Evolutionary conservation across 2,797 vertebrate species (phyloP), one percentile per base, ranked within the genome.

Genomic region (Paguma larvata): DNA sequence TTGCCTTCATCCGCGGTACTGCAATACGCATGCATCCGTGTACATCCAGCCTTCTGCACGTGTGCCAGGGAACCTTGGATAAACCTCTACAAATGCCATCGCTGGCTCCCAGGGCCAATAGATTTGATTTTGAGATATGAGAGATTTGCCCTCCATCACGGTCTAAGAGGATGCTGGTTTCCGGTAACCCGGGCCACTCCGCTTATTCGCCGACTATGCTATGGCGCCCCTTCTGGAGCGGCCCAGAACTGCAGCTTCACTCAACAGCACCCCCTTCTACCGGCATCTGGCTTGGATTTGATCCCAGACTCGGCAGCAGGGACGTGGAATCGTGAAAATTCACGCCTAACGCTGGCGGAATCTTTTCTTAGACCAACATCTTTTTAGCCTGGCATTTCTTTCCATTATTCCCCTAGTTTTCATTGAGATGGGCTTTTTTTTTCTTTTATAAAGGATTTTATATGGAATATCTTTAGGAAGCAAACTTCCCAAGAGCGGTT

Each of bases 391-490:
- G 51, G 70, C 4, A 1, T 92, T 80, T 73, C 21, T 51, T 62
- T 84, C n/a, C 85, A 72, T 75, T 75, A 75, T 80, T 94, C 56
- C 41, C 44, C 51, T 79, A 62, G 51, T 87, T 83, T 78, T 48
- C 27, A 67, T 25, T 72, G 46, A 63, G 27, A 91, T 10, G 27
- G 32, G 51, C 44, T 75, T 46, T 63, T 1, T 44, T 92, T 84
- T 87, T 18, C 41, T 85, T 75, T 77, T 87, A 44, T 68, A 48
- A 78, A 91, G 84, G 23, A 6, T 30, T 95, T 46, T 84, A 38
- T 21, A 77, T 72, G 67, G 19, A 41, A 15, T 30, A 56, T 18
- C 53, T 91, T 90, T 91, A 87, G 84, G 70, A 95, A 87, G 79
- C 21, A 94, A 65, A 95, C 25, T 78, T 86, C 32, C 53, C 21